Evolutionary conservation across 2,888 invertebrate genomes (phyloP), one percentile per base, ranked within the genome.

Genomic region (Trachelus tabidus): DNA sequence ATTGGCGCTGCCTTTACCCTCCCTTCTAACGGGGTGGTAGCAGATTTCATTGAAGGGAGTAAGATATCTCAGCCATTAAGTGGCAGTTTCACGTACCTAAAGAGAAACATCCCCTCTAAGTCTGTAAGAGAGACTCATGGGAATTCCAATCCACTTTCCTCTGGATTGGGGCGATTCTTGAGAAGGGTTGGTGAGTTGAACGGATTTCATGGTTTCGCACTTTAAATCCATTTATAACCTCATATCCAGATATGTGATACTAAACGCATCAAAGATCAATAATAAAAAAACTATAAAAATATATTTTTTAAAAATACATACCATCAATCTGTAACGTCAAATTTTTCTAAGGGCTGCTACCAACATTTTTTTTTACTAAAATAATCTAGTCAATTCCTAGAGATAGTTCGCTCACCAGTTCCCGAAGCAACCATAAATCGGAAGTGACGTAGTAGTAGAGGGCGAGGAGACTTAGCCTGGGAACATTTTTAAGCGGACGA

Each of bases 21-120:
- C 73, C 78, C 74, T 68, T 33, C 79, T 80, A 81, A 83, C 80
- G 80, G 81, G 81, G 79, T 79, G 77, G 80, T 78, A 80, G 78
- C 80, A 81, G 79, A 81, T 79, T 79, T 81, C 75, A 78, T 74
- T 75, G n/a, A 75, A 75, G 79, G 79, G 80, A 83, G 79, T 79
- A 77, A 80, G 77, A 81, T 77, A 79, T 76, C 79, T 79, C 76
- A 77, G 81, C 81, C 81, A 84, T 84, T 82, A 84, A 84, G 79
- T 76, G 81, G 81, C 81, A 80, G 83, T 84, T 81, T 81, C 77
- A 80, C 80, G 56, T 56, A 23, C 56, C 56, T 69, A 79, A 77
- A 78, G 79, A 76, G 78, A 77, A 83, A 79, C 83, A 83, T 82
- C 80, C 84, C 81, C 81, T 81, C 82, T 81, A 81, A 81, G 82